phyloP scores from a whole-genome alignment of 2,888 invertebrate genomes.

The Mesorhabditis sp. region DNA sequence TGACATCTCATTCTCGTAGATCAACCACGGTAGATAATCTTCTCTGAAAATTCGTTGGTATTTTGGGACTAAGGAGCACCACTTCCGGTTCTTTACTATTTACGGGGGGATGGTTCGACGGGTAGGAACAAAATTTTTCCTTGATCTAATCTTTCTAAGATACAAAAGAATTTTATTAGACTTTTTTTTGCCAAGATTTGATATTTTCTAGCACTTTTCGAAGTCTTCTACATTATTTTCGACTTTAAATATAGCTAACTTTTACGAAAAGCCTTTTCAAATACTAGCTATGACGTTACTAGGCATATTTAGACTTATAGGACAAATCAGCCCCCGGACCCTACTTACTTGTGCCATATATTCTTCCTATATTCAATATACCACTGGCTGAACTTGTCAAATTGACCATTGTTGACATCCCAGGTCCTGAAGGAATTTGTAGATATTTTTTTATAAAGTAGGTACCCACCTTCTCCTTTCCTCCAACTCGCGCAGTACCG shows the following conservation, averaged over 20 bases:
- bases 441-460: background rate
- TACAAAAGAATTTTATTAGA: too few species aligned
- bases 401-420: constrained; percentile 56
- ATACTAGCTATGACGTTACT: background rate
- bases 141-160: too few species aligned
- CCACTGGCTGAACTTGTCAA: constrained; percentile 56
- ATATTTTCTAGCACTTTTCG: too few species aligned
- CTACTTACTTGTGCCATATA: constrained; percentile 53
- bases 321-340: background rate
- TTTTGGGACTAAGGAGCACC: background rate
- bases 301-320: background rate
- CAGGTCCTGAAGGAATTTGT: constrained; percentile 28
- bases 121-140: too few species aligned
- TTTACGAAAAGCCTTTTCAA: background rate
- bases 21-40: constrained; percentile 57
- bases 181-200: too few species aligned
- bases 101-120: too few species aligned
- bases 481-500: constrained; percentile 38
- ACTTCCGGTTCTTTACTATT: constrained; percentile 3
- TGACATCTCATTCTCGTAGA: constrained; percentile 57
- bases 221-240: background rate
- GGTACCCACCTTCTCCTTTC: background rate
- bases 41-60: constrained; percentile 37
- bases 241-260: background rate
- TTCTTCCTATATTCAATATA: constrained; percentile 56